Evolutionary conservation across 2,888 invertebrate species (phyloP), one percentile per base, ranked within the genome.

Genomic region (Rhagonycha lutea): DNA sequence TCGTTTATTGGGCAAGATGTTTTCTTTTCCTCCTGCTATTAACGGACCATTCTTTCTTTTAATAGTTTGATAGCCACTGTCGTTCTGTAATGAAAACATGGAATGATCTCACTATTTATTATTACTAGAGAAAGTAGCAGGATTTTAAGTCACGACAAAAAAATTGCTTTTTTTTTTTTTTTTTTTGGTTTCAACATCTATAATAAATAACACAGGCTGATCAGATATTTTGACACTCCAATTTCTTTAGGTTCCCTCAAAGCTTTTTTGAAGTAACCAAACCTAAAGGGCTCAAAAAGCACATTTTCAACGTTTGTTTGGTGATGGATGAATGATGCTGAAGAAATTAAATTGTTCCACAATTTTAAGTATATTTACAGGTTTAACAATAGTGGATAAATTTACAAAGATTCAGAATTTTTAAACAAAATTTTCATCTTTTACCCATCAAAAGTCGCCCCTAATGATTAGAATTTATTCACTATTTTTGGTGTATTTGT

Each of bases 1-100:
- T 79, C 92, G 91, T 87, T 94, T 95, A 84, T 91, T 90, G 0
- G 94, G 94, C 10, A 92, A 89, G 65, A 89, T 90, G 87, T 93
- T 94, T 86, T 93, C 94, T 85, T 94, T 94, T 80, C 92, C 93
- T 28, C 86, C 84, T 4, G 84, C 79, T 68, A 84, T 82, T 11
- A 82, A 75, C 10, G 83, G 81, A 60, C 84, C 83, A 61, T 83
- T 81, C 78, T 89, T 88, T 80, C 89, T 87, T 80, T 89, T 85
- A 70, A 88, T 88, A 18, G 90, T 90, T 67, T 90, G 85, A 82
- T 91, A 92, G 11, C 92, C 91, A 81, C 91, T 91, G 82, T 92
- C 92, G 76, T 86, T 87, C 84, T 91, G 87, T 60, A 89, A 65
- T n/a, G n/a, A 14, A 23, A 65, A 65, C n/a, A 24, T 65, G 14